Conservation (phyloP, 2,888 invertebrate genomes). For the Metallyticus violacea region DNA sequence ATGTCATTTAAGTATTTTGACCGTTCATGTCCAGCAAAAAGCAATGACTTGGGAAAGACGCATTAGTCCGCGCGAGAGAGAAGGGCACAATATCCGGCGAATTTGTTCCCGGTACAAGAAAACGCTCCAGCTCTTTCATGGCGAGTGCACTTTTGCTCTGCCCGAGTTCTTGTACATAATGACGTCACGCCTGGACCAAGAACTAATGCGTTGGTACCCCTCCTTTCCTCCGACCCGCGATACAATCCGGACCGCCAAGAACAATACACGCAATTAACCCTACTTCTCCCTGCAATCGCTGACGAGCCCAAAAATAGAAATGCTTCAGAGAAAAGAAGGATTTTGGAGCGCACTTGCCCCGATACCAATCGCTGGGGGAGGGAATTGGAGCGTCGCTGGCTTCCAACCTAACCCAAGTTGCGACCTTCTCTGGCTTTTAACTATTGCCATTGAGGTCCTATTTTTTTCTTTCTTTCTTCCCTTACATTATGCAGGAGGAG, state of each 20-base stretch:
- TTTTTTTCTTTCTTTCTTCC: background rate
- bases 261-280: constrained; percentile 12
- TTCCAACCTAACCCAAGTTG: background rate
- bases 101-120: background rate
- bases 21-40: background rate
- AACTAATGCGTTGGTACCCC: background rate
- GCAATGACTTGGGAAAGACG: background rate
- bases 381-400: background rate
- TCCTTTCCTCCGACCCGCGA: background rate
- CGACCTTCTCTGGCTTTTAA: background rate
- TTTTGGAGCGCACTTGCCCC: background rate
- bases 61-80: background rate
- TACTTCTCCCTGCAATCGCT: background rate
- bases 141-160: background rate
- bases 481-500: background rate
- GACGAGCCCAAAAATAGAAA: background rate
- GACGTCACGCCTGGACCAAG: background rate
- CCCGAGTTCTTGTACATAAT: background rate
- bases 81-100: background rate
- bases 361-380: background rate
- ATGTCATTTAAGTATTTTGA: background rate
- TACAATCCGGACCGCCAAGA: background rate
- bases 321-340: background rate
- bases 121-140: background rate
- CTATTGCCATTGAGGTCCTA: background rate